Conservation (phyloP, 2,113 vertebrate genomes). For the Psammodynastes pulverulentus region DNA sequence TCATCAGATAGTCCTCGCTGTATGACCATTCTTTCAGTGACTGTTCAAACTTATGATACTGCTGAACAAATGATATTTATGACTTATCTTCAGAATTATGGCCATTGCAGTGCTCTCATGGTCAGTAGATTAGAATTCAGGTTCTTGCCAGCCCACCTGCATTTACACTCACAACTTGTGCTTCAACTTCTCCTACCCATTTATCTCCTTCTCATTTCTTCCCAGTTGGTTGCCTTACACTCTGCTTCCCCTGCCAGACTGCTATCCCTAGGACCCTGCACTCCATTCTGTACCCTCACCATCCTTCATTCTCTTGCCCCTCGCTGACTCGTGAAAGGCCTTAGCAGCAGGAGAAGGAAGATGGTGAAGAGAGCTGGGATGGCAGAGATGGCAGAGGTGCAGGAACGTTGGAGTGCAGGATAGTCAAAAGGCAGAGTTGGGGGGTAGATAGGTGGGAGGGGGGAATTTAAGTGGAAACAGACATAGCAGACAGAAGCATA, state of each 20-base stretch:
- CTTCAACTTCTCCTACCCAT: neutral
- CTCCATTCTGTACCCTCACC: neutral
- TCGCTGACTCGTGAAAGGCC: neutral
- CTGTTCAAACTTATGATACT: neutral
- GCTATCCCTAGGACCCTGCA: neutral
- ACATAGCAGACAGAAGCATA: neutral
- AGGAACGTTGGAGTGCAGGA: neutral
- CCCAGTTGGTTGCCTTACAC: neutral
- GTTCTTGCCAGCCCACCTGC: neutral
- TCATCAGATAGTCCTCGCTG: neutral
- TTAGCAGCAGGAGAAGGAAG: neutral
- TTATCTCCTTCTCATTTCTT: neutral
- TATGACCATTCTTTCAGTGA: neutral
- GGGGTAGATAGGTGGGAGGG: neutral
- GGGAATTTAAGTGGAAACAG: neutral
- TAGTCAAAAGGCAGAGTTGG: neutral
- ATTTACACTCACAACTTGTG: neutral
- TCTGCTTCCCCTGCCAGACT: neutral
- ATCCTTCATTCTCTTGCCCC: neutral
- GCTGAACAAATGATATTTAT: neutral
- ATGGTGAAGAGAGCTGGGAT: neutral
- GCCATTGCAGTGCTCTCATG: neutral
- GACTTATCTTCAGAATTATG: neutral
- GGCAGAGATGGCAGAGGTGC: neutral
- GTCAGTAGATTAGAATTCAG: neutral